Evolutionary conservation across 2,113 vertebrate genomes (phyloP).

Genomic region (Lamprotornis superbus): DNA sequence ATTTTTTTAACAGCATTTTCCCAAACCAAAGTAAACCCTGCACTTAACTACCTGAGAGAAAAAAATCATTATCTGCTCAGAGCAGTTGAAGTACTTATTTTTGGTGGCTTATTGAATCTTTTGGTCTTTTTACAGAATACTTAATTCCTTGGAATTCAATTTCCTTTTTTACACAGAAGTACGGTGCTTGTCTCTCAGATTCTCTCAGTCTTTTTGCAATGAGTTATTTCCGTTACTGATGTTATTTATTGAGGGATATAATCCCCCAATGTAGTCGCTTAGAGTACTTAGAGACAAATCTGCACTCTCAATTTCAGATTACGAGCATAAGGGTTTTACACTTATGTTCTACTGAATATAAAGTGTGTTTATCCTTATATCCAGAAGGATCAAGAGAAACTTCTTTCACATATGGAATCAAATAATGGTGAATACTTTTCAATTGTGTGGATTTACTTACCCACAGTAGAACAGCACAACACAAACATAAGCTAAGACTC

Average conservation of each 20-base stretch:
- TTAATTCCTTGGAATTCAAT: neutral
- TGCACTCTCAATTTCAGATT: neutral
- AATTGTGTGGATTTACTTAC: slow-evolving; percentile 73
- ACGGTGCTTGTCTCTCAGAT: neutral
- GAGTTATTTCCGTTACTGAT: neutral
- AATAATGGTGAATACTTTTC: neutral
- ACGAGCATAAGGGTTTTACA: neutral
- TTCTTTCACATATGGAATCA: neutral
- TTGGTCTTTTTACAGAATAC: neutral
- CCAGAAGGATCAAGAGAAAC: neutral
- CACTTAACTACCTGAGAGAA: neutral
- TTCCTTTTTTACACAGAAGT: neutral
- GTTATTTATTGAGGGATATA: neutral
- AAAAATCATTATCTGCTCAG: neutral
- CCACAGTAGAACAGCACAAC: slow-evolving; percentile 93
- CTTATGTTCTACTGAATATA: neutral
- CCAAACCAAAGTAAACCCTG: neutral
- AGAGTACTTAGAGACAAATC: neutral
- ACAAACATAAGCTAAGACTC: slow-evolving; percentile 87
- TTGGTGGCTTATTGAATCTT: neutral
- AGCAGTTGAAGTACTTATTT: neutral
- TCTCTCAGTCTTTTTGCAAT: neutral
- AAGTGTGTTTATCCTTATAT: neutral
- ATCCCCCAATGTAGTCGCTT: neutral
- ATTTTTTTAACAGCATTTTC: neutral